Evolutionary conservation across 2,113 vertebrate genomes (phyloP), one percentile per base, ranked within the genome.

Genomic region (Lepisosteus osseus): DNA sequence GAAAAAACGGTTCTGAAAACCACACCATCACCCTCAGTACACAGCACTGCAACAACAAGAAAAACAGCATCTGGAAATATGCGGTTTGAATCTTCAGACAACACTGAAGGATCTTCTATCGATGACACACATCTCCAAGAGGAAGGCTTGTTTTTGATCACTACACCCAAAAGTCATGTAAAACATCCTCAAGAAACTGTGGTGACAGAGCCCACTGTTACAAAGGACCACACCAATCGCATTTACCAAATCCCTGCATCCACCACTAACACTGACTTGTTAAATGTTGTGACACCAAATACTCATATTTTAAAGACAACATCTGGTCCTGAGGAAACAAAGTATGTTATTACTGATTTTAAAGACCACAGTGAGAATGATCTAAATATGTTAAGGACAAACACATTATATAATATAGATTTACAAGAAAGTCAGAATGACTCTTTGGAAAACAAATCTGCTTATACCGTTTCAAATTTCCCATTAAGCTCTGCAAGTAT

Each of bases 1-100:
- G 89, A 92, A 8, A 92, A 80, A 74, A 93, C 85, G 9, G 1
- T 75, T 77, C 76, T 81, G 3, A 94, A 76, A 80, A 76, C 74
- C 0, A 86, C 86, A 0, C 78, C 79, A 14, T 66, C 74, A 3
- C 69, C 78, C 2, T 84, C 86, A 3, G n/a, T 44, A 5, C 77
- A 59, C 6, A 40, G 9, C 2, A 77, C 79, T 3, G 77, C 88
- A 11, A 5, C 70, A 79, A 8, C 70, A 8, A 54, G 42, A 70
- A 78, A 62, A 67, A 77, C 62, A 56, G 61, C 59, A 17, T 40
- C 73, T 71, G 47, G 13, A 3, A 66, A 65, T 59, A 73, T 68
- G 12, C 45, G 65, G 29, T 73, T 72, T 3, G 79, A 77, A 57
- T 8, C 40, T 17, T 41, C 62, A 4, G 2, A 72, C n/a, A 71